phyloP scores from a whole-genome alignment of 2,797 vertebrate genomes.

The Clamator glandarius region DNA sequence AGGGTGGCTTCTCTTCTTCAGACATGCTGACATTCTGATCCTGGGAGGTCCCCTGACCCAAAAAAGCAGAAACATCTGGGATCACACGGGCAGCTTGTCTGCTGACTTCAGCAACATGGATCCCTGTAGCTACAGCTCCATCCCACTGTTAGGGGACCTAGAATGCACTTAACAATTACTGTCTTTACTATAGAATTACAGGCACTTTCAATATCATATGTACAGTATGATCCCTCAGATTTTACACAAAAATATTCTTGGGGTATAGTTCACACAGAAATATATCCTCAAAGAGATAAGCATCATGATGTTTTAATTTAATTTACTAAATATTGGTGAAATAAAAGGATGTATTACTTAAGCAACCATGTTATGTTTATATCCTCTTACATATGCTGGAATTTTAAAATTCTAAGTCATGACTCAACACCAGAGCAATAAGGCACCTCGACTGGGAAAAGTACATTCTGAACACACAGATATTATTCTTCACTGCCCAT shows the following conservation, averaged over 20 bases:
- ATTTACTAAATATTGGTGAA: conserved; percentile 18
- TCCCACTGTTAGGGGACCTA: conserved; percentile 58
- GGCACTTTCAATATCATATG: background rate
- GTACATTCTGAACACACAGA: conserved; percentile 5
- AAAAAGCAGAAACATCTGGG: conserved; percentile 72
- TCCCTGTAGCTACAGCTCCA: conserved; percentile 38
- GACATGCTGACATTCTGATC: conserved; percentile 53
- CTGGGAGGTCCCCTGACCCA: conserved; percentile 61
- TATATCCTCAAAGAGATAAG: conserved; percentile 16
- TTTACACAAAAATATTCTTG: conserved; percentile 26
- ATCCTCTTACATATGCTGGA: conserved; percentile 1
- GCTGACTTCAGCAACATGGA: conserved; percentile 72
- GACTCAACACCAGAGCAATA: background rate
- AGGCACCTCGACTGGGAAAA: background rate
- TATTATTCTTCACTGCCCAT: background rate
- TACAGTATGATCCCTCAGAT: background rate
- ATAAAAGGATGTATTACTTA: conserved; percentile 32
- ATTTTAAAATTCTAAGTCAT: conserved; percentile 22
- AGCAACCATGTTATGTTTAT: conserved; percentile 26
- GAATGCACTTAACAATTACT: conserved; percentile 43
- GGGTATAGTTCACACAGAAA: conserved; percentile 15
- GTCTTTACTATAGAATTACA: conserved; percentile 22
- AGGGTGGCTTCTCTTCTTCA: conserved; percentile 48
- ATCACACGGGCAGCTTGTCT: conserved; percentile 66
- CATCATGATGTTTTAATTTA: conserved; percentile 38